Evolutionary conservation across 2,797 vertebrate genomes (phyloP).

Genomic region (Pempheris klunzingeri): DNA sequence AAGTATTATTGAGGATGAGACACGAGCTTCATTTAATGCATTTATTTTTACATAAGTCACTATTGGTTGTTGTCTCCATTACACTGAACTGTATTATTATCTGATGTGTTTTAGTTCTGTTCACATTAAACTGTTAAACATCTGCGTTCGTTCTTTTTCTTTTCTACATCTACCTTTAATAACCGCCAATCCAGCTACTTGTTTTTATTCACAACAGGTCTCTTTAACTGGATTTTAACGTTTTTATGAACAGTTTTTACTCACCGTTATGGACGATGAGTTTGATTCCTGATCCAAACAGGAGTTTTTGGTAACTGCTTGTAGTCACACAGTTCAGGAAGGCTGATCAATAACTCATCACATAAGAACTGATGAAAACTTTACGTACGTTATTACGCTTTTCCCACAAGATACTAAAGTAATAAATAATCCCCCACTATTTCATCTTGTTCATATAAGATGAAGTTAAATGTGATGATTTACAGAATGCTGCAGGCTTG

Average conservation of each 20-base stretch:
- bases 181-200: neutral
- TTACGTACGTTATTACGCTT: too few species aligned
- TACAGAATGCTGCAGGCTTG: too few species aligned
- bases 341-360: neutral
- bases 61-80: neutral
- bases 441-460: neutral
- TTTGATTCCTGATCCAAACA: constrained; percentile 28
- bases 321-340: constrained; percentile 16
- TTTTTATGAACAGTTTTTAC: neutral
- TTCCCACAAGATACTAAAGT: neutral
- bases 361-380: neutral
- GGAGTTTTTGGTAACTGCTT: neutral
- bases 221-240: neutral
- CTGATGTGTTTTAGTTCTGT: neutral
- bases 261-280: constrained; percentile 12
- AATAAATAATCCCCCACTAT: neutral
- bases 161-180: neutral
- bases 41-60: neutral
- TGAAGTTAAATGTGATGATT: too few species aligned
- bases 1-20: neutral
- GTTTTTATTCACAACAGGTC: neutral
- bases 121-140: neutral
- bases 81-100: neutral
- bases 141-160: too few species aligned
- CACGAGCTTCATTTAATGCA: neutral